phyloP scores from a whole-genome alignment of 2,797 vertebrate genomes.

The Coregonus sp. region DNA sequence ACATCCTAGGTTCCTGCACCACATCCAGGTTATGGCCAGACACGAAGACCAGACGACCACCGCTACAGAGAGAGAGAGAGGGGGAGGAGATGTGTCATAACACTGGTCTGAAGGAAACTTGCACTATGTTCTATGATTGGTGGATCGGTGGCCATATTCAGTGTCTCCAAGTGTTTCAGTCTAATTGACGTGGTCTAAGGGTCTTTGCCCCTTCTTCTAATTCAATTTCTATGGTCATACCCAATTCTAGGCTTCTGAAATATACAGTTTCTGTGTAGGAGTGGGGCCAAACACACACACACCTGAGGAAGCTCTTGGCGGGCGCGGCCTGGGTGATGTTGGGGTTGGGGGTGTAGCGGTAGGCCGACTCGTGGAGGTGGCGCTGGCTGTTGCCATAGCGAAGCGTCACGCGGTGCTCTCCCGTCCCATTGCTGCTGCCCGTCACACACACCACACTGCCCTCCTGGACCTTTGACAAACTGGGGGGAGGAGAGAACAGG shows the following conservation, averaged over 20 bases:
- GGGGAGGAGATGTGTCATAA: background rate
- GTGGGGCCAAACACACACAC: constrained; percentile 7
- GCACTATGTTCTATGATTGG: too few species aligned
- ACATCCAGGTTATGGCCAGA: constrained; percentile 90
- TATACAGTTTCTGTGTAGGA: background rate
- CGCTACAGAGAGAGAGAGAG: constrained; percentile 69
- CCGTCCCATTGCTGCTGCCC: constrained; percentile 76
- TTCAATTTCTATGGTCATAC: too few species aligned
- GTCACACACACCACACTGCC: constrained; percentile 85
- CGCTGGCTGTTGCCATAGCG: constrained; percentile 82
- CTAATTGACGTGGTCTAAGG: too few species aligned
- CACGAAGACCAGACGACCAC: constrained; percentile 86
- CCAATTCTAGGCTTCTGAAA: background rate
- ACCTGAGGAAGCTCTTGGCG: constrained; percentile 88
- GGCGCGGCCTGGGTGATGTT: constrained; percentile 87
- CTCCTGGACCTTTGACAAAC: constrained; percentile 77
- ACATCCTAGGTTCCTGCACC: constrained; percentile 89
- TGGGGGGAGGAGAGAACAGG: constrained; percentile 47
- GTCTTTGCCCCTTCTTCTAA: background rate
- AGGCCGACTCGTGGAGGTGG: constrained; percentile 73
- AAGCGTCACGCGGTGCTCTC: constrained; percentile 80
- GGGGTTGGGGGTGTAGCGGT: constrained; percentile 87
- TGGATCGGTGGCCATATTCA: too few species aligned
- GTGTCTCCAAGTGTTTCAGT: too few species aligned
- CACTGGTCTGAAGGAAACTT: too few species aligned